phyloP scores from a whole-genome alignment of 1,140 invertebrate genomes.

The Drosophila fuyamai region DNA sequence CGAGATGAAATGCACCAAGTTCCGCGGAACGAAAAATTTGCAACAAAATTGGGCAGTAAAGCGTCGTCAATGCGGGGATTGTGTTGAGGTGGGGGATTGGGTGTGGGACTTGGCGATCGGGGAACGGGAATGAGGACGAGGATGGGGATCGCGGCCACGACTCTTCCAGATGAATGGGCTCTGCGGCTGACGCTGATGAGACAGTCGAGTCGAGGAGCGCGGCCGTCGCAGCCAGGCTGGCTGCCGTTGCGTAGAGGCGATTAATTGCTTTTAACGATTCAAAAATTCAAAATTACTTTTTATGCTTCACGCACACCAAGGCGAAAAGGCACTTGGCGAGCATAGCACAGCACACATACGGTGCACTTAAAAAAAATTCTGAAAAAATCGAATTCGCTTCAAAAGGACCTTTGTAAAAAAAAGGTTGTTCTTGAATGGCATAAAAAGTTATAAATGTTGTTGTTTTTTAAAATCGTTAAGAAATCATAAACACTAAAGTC shows the following conservation, averaged over 20 bases:
- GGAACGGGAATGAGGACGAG: not conserved
- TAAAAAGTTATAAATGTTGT: too few species aligned
- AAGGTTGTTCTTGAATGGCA: too few species aligned
- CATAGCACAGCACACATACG: conserved; percentile 30
- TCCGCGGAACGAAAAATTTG: conserved; percentile 81
- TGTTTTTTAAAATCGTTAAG: too few species aligned
- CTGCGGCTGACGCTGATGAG: conserved; percentile 34
- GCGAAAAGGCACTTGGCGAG: conserved; percentile 38
- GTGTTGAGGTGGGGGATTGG: conserved; percentile 6
- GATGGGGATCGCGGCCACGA: conserved; percentile 25
- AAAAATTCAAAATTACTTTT: conserved; percentile 82
- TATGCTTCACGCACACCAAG: conserved; percentile 66
- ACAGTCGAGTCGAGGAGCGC: conserved; percentile 25
- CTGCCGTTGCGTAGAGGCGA: conserved; percentile 79
- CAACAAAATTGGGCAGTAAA: conserved; percentile 82
- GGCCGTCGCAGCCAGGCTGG: conserved; percentile 63
- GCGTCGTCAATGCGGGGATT: conserved; percentile 49
- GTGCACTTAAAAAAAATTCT: conserved; percentile 8
- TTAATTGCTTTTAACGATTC: conserved; percentile 84
- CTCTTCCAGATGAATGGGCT: conserved; percentile 44
- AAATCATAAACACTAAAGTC: too few species aligned
- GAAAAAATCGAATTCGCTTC: not conserved
- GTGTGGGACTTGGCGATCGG: not conserved
- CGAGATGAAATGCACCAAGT: conserved; percentile 81
- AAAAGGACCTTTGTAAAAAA: not conserved